Percentiles rank a stretch among this genome's conserved stretches.
phyloP scores from a whole-genome alignment of 2,888 invertebrate species.

The Drosophila mayaguana region DNA sequence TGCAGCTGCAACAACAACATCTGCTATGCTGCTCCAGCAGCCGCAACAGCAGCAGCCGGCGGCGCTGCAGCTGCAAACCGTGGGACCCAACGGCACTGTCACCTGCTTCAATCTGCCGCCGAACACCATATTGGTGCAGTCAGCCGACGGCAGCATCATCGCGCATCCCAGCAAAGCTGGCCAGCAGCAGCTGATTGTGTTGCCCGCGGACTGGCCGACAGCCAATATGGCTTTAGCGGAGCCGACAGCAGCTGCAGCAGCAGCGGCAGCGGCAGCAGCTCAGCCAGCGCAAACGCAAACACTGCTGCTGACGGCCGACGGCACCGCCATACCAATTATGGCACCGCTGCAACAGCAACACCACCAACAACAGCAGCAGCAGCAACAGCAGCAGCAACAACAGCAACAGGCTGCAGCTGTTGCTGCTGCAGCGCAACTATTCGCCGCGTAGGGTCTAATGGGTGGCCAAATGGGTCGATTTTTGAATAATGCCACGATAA shows the following conservation, averaged over 20 bases:
- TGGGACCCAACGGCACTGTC: conserved; percentile 81
- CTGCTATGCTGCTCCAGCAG: conserved; percentile 45
- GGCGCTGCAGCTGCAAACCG: conserved; percentile 77
- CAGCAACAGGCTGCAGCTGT: conserved; percentile 74
- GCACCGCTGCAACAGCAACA: conserved; percentile 55
- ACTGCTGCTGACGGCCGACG: conserved; percentile 73
- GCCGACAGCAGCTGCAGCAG: conserved; percentile 31
- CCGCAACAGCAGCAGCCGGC: conserved; percentile 47
- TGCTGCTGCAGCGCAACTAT: conserved; percentile 78
- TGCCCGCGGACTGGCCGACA: conserved; percentile 73
- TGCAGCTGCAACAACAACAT: conserved; percentile 18
- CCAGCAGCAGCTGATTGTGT: conserved; percentile 77
- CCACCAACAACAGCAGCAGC: conserved; percentile 60
- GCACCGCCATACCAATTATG: conserved; percentile 76
- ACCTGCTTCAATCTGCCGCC: conserved; percentile 82
- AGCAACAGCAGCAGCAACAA: conserved; percentile 68
- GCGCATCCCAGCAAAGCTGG: conserved; percentile 75
- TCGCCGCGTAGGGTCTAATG: conserved; percentile 83
- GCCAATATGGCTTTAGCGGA: conserved; percentile 43
- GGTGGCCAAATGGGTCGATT: conserved; percentile 84
- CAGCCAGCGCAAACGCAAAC: conserved; percentile 63
- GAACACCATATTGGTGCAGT: conserved; percentile 80
- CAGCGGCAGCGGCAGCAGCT: conserved; percentile 43
- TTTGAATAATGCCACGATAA: conserved; percentile 82
- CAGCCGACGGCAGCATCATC: conserved; percentile 80